Evolutionary conservation across 2,888 invertebrate genomes (phyloP), one percentile per base, ranked within the genome.

Genomic region (Sesia apiformis): DNA sequence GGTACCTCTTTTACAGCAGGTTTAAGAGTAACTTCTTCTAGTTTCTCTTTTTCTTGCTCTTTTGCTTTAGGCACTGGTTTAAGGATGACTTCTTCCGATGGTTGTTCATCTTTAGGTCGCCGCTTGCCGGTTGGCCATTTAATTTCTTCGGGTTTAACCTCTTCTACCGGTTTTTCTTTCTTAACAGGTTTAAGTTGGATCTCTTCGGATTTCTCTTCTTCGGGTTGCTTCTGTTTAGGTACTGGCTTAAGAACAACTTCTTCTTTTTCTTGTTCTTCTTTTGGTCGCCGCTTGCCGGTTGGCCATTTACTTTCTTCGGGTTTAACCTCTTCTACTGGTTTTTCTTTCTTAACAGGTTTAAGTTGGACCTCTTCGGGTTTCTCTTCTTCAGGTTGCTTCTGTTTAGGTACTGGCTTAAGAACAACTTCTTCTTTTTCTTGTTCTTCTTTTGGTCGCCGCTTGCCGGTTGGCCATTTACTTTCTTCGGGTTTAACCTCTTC

Each of bases 101-200:
- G 63, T 51, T 69, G 62, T 56, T 78, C 73, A 54, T 78, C 71
- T 53, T 74, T 70, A 71, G 58, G 38, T 58, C 56, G 65, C 76
- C 81, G 66, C 0, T 71, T 66, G 39, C 78, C 67, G 39, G 63
- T 60, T 52, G 64, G 65, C 41, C 58, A 53, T 8, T 58, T 55
- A 3, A 57, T 65, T 58, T 43, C 63, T 62, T 67, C 63, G 4
- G 61, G 63, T 55, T 68, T 62, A 52, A 71, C 80, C 75, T 70
- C 72, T 62, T 76, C 72, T 4, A 74, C 69, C 57, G 71, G 76
- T 53, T 72, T 74, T 49, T 63, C 63, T 55, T 74, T 58, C 40
- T 64, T 63, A 61, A 65, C 53, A 57, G 81, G 67, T 71, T 82
- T 85, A 63, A 79, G 71, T 57, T 81, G 75, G 3, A 84, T 74